Conservation (phyloP, 2,888 invertebrate species). For the Polydrusus cervinus region DNA sequence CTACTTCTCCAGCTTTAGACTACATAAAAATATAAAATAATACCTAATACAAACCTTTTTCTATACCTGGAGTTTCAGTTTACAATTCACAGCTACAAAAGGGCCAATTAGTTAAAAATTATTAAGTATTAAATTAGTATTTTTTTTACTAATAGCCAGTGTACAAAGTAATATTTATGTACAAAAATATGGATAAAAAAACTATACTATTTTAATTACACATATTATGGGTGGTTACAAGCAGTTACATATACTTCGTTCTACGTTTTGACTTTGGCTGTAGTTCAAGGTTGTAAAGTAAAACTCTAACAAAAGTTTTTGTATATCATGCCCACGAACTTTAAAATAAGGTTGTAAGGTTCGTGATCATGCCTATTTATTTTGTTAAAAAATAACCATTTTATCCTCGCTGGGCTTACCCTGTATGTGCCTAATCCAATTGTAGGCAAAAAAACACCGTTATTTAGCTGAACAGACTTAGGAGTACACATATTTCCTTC, state of each 20-base stretch:
- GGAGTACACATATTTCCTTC: slow-evolving; percentile 35
- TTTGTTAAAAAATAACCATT: background rate
- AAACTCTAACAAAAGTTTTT: no score
- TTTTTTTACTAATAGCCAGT: no score
- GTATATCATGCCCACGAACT: no score
- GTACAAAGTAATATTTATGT: no score
- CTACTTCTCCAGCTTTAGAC: slow-evolving; percentile 67
- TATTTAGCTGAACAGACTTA: slow-evolving; percentile 71
- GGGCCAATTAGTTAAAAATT: no score
- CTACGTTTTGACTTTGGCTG: background rate
- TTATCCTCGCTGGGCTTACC: slow-evolving; percentile 66
- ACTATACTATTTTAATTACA: no score
- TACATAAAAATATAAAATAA: slow-evolving; percentile 52
- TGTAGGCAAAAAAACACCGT: slow-evolving; percentile 76
- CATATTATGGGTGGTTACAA: no score
- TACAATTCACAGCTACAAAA: background rate
- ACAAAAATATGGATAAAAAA: no score
- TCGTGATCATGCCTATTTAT: no score
- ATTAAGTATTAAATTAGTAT: no score
- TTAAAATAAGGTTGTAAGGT: no score
- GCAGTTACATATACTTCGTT: no score
- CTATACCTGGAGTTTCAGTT: background rate
- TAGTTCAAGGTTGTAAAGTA: background rate
- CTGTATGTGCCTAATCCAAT: slow-evolving; percentile 80
- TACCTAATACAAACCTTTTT: background rate